Conservation (phyloP, 2,797 vertebrate species). For the Lepilemur septentrionalis region DNA sequence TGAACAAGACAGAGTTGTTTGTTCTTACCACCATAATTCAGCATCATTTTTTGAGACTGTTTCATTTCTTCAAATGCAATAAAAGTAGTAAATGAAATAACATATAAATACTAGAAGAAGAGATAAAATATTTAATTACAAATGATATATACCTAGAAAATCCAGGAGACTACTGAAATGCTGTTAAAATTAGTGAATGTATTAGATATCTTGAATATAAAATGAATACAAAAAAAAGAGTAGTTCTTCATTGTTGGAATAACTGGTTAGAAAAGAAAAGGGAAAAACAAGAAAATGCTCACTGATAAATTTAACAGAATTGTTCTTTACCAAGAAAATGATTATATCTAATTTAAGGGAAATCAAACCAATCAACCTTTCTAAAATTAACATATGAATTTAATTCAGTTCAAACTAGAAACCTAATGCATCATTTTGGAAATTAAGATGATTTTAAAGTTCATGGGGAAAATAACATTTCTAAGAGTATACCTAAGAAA, state of each 20-base stretch:
- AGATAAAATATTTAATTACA: not conserved
- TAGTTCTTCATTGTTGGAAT: not conserved
- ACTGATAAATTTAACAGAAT: not conserved
- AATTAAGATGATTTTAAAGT: constrained; percentile 26
- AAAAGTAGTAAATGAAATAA: constrained; percentile 18
- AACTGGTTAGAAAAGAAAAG: not conserved
- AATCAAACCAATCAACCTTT: not conserved
- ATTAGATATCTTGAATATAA: not conserved
- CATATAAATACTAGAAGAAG: not conserved
- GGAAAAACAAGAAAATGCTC: not conserved
- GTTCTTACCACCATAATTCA: not conserved
- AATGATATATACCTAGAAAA: not conserved
- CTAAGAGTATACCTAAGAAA: constrained; percentile 16
- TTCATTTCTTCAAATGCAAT: constrained; percentile 45
- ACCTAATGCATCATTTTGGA: not conserved
- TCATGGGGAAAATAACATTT: not conserved
- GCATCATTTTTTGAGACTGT: not conserved
- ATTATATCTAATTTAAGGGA: constrained; percentile 34
- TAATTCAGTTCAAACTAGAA: constrained; percentile 23
- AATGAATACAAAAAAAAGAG: not conserved
- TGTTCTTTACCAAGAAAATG: not conserved
- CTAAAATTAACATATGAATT: constrained; percentile 27
- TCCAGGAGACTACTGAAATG: not conserved
- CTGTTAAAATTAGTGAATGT: not conserved
- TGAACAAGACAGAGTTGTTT: not conserved